Conservation (phyloP, 2,888 invertebrate genomes). For the Caenorhabditis sp. region DNA sequence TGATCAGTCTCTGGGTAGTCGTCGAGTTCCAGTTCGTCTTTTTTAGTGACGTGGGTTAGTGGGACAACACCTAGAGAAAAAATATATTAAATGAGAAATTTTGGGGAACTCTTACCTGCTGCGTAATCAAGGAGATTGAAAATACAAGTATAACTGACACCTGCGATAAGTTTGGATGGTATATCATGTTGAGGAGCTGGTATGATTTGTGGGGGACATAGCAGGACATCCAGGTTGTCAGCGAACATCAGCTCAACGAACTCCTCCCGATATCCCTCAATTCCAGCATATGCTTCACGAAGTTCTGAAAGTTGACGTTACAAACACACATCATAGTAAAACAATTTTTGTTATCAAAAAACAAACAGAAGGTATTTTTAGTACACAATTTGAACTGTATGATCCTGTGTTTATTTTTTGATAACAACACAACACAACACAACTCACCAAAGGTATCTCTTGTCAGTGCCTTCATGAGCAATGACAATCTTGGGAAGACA, state of each 20-base stretch:
- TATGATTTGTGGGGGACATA: conserved; percentile 53
- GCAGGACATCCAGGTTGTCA: conserved; percentile 46
- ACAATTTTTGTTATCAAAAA: too few species aligned
- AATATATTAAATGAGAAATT: too few species aligned
- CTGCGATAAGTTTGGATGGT: conserved; percentile 55
- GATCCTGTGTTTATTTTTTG: neutral
- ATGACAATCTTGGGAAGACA: conserved; percentile 20
- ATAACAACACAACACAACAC: neutral
- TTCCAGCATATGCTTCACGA: conserved; percentile 53
- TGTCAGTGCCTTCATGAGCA: conserved; percentile 27
- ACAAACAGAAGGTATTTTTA: too few species aligned
- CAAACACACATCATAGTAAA: too few species aligned
- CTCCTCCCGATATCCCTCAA: conserved; percentile 53
- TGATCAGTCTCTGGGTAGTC: conserved; percentile 56
- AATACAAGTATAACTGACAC: conserved; percentile 66
- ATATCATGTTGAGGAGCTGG: conserved; percentile 56
- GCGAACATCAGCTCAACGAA: conserved; percentile 49
- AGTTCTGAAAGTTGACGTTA: conserved; percentile 38
- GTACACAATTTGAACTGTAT: too few species aligned
- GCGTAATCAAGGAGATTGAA: conserved; percentile 72
- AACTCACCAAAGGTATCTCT: conserved; percentile 32
- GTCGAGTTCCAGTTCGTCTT: conserved; percentile 53
- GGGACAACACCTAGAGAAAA: conserved; percentile 71
- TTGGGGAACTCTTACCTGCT: too few species aligned
- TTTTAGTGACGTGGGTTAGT: conserved; percentile 65